Conservation (phyloP, 2,797 vertebrate species). For the Falco peregrinus region DNA sequence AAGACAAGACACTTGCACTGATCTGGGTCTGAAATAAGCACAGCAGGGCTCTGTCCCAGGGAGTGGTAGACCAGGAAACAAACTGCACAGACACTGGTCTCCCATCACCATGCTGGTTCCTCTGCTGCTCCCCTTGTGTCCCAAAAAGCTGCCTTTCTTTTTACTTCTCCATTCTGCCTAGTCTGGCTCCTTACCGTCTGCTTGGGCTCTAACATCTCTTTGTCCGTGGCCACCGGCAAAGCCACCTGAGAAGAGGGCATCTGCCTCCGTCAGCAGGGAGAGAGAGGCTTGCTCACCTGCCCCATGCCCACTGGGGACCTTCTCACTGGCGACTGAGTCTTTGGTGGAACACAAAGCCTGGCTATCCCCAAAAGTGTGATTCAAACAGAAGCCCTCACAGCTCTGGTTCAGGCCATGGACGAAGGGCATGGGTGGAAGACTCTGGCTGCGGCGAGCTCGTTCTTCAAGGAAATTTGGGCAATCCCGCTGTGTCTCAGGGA, state of each 20-base stretch:
- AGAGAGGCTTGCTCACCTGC: constrained; percentile 65
- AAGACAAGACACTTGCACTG: not conserved
- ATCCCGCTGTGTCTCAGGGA: constrained; percentile 79
- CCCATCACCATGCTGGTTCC: not conserved
- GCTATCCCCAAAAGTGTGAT: constrained; percentile 44
- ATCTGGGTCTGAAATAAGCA: not conserved
- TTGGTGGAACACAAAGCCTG: constrained; percentile 34
- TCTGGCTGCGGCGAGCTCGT: constrained; percentile 73
- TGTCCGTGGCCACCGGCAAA: constrained; percentile 64
- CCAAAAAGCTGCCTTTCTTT: not conserved
- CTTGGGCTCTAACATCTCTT: constrained; percentile 76
- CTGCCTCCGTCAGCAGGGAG: constrained; percentile 66
- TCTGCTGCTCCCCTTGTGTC: not conserved
- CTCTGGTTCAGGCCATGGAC: constrained; percentile 82
- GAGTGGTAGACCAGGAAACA: not conserved
- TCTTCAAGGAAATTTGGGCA: constrained; percentile 56
- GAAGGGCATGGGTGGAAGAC: constrained; percentile 80
- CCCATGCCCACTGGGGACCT: constrained; percentile 48
- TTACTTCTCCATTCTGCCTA: not conserved
- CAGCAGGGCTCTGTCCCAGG: not conserved
- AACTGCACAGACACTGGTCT: not conserved
- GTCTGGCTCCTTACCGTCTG: constrained; percentile 75
- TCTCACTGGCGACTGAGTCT: constrained; percentile 34
- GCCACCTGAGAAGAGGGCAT: constrained; percentile 54
- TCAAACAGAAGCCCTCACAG: constrained; percentile 70